Evolutionary conservation across 2,797 vertebrate genomes (phyloP), one percentile per base, ranked within the genome.

Genomic region (Spheniscus humboldti): DNA sequence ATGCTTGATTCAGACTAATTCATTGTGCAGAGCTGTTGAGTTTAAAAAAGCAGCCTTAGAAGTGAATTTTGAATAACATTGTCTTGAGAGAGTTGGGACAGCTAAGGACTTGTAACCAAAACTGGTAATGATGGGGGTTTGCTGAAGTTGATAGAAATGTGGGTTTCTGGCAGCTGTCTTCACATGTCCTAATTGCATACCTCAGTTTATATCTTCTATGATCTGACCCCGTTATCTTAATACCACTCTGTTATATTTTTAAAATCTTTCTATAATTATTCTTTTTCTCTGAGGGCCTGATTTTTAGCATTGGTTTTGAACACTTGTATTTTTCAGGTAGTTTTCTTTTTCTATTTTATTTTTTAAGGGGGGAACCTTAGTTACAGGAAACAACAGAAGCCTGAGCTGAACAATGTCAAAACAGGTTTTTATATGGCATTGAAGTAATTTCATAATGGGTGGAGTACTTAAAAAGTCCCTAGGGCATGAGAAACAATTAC

Each of bases 391-490:
- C 47, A 94, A 23, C 67, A 63, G 83, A 47, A 76, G 45, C 33
- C 59, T 79, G 66, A 84, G 71, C 43, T 66, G 62, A 75, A 72
- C 6, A 7, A 62, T 82, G 57, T 78, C 67, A 63, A 81, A 81
- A 55, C 39, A 79, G 62, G 47, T 72, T 87, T 96, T 94, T 82
- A 18, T 77, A 33, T 60, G 57, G 68, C 50, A 57, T 7, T 75
- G 64, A 86, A 60, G 24, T 39, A 1, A 35, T 94, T 92, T 80
- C 1, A 2, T 56, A 80, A 64, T 83, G 82, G 75, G 72, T 74
- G 77, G 84, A 92, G 72, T 79, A n/a, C 63, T 91, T 59, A 28
- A 76, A 69, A 93, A 91, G 86, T 87, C 75, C 92, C 71, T n/a
- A 67, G 74, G 88, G 74, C 11, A 43, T 48, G 52, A 73, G 80